These are phyloP conservation scores for Leucophora obtusa DNA, from an alignment of 2,888 invertebrate species.

Conservation along the genomic window DNA sequence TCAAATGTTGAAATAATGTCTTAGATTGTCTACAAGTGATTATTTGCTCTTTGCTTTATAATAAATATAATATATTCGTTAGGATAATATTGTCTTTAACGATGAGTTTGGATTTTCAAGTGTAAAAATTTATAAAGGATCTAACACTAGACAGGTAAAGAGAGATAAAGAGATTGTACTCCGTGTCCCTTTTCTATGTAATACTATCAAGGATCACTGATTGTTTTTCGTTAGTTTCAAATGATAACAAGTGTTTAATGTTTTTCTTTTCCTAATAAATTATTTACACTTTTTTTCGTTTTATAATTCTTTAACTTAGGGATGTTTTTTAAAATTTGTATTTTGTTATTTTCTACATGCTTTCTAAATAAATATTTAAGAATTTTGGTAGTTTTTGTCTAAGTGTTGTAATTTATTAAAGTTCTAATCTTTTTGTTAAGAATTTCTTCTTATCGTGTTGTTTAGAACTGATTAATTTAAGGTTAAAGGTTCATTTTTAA, in stretches of 20 bases:
- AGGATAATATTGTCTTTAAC: neutral
- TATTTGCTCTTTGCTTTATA: constrained; percentile 5
- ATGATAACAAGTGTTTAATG: constrained; percentile 60
- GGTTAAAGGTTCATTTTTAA: neutral
- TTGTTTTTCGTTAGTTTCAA: constrained; percentile 27
- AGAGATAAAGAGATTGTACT: neutral
- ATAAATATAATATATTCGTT: neutral
- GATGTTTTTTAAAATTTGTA: neutral
- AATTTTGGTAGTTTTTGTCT: neutral
- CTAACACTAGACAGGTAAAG: constrained; percentile 28
- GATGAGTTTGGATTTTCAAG: constrained; percentile 3
- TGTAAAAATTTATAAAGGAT: constrained; percentile 49
- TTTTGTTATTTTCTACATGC: neutral
- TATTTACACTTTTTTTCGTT: constrained; percentile 33
- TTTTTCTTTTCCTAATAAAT: constrained; percentile 21
- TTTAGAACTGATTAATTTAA: constrained; percentile 9
- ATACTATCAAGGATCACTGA: constrained; percentile 28
- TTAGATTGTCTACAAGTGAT: constrained; percentile 44
- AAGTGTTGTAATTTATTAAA: neutral
- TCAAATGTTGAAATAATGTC: constrained; percentile 11
- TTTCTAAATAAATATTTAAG: constrained; percentile 1
- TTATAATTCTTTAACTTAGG: neutral
- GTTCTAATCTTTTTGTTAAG: neutral
- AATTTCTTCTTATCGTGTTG: neutral
- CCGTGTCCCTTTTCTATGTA: neutral